phyloP scores from a whole-genome alignment of 2,888 invertebrate genomes.

The Ellobium chinense region DNA sequence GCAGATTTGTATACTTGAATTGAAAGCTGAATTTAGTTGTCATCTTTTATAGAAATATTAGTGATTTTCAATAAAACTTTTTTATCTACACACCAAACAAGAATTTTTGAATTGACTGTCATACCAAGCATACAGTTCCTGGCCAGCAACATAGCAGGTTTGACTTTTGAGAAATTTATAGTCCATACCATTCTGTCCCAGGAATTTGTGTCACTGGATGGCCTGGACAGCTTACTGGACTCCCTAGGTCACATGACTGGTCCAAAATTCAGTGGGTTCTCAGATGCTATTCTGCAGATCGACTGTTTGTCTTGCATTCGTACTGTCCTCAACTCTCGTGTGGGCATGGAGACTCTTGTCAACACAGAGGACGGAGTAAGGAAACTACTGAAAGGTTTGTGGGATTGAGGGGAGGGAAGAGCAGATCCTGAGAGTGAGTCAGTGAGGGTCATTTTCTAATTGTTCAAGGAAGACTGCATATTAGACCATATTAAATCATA shows the following conservation, averaged over 20 bases:
- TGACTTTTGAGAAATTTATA: no score
- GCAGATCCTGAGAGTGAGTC: no score
- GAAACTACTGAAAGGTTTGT: slow-evolving; percentile 79
- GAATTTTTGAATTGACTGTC: no score
- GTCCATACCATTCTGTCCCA: slow-evolving; percentile 50
- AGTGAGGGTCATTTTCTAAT: no score
- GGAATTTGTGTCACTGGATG: slow-evolving; percentile 79
- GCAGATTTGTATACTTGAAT: neutral
- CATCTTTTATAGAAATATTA: no score
- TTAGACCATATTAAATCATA: no score
- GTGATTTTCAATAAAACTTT: no score
- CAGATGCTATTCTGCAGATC: slow-evolving; percentile 79
- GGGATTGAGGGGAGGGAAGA: no score
- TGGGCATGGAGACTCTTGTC: slow-evolving; percentile 79
- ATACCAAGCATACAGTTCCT: no score
- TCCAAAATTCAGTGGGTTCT: slow-evolving; percentile 70
- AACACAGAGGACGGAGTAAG: slow-evolving; percentile 74
- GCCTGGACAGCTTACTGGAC: slow-evolving; percentile 79
- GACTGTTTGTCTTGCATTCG: slow-evolving; percentile 80
- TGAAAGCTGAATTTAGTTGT: neutral
- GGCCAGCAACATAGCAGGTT: no score
- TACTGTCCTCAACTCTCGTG: slow-evolving; percentile 79
- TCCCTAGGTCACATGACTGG: slow-evolving; percentile 77
- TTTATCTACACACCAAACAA: no score
- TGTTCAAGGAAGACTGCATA: no score